A percentile compares a stretch with the other conserved stretches of the same genome.
Evolutionary conservation across 2,888 invertebrate species (phyloP).

Genomic region (Eudasyphora cyanicolor): DNA sequence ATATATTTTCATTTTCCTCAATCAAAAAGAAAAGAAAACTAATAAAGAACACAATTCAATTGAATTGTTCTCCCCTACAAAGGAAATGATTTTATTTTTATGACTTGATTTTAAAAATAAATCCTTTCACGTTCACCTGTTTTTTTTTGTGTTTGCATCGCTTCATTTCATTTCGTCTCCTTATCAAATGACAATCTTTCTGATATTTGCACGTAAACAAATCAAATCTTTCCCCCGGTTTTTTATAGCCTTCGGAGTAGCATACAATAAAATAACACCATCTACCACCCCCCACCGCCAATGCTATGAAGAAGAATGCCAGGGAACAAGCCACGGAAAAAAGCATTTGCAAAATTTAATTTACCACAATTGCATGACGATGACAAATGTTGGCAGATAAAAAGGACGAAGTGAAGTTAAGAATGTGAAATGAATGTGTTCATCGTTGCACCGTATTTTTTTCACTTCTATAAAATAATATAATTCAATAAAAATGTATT

Average conservation of each 20-base stretch:
- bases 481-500: conserved; percentile 63
- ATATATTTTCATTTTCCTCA: background rate
- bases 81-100: conserved; percentile 56
- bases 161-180: background rate
- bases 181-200: conserved; percentile 4
- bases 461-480: conserved; percentile 54
- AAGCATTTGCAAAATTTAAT: conserved; percentile 54
- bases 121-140: conserved; percentile 17
- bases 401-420: conserved; percentile 1
- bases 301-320: background rate
- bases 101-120: conserved; percentile 50
- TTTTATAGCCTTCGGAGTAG: conserved; percentile 27
- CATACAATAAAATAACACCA: background rate
- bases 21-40: no score
- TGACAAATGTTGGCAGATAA: conserved; percentile 54
- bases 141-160: background rate
- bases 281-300: background rate
- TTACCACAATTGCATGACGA: conserved; percentile 62
- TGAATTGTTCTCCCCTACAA: conserved; percentile 2
- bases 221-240: conserved; percentile 52
- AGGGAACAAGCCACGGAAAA: background rate
- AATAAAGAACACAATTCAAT: background rate
- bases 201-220: conserved; percentile 59
- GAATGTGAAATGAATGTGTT: conserved; percentile 10
- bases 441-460: conserved; percentile 15